Conservation (phyloP, 2,113 vertebrate genomes). For the Corydoras sp. region DNA sequence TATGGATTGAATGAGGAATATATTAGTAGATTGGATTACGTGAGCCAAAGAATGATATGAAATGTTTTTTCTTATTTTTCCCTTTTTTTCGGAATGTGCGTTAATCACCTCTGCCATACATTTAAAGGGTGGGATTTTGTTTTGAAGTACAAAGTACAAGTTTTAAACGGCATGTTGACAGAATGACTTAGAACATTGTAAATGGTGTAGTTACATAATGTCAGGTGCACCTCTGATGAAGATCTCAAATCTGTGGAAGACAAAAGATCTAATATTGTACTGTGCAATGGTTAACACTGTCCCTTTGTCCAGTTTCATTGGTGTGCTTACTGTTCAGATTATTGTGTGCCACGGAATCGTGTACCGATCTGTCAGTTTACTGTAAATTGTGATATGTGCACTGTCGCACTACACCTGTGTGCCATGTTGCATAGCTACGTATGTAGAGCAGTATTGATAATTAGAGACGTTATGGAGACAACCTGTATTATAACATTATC, state of each 20-base stretch:
- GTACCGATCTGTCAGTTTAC: slow-evolving; percentile 74
- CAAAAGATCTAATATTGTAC: slow-evolving; percentile 74
- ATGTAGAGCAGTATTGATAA: slow-evolving; percentile 37
- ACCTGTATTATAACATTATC: slow-evolving; percentile 37
- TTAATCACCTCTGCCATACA: slow-evolving; percentile 19
- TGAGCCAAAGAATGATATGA: slow-evolving; percentile 55
- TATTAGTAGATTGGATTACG: slow-evolving; percentile 44
- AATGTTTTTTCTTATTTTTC: slow-evolving; percentile 35
- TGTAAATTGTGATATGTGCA: slow-evolving; percentile 77
- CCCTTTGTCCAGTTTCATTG: slow-evolving; percentile 74
- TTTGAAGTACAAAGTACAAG: slow-evolving; percentile 1
- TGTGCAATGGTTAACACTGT: slow-evolving; percentile 74
- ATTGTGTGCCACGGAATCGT: slow-evolving; percentile 76
- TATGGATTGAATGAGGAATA: slow-evolving; percentile 60
- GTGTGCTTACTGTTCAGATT: slow-evolving; percentile 76
- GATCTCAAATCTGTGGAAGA: slow-evolving; percentile 67
- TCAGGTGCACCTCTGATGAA: slow-evolving; percentile 62
- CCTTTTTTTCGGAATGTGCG: slow-evolving; percentile 39
- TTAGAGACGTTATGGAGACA: slow-evolving; percentile 42
- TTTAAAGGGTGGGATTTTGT: slow-evolving; percentile 11
- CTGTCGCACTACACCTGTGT: slow-evolving; percentile 77
- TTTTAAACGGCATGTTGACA: slow-evolving; percentile 71
- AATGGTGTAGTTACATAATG: slow-evolving; percentile 53
- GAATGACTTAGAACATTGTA: slow-evolving; percentile 53
- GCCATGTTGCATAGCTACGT: slow-evolving; percentile 60